phyloP scores from a whole-genome alignment of 2,888 invertebrate genomes.

The Stegana nigrithorax region DNA sequence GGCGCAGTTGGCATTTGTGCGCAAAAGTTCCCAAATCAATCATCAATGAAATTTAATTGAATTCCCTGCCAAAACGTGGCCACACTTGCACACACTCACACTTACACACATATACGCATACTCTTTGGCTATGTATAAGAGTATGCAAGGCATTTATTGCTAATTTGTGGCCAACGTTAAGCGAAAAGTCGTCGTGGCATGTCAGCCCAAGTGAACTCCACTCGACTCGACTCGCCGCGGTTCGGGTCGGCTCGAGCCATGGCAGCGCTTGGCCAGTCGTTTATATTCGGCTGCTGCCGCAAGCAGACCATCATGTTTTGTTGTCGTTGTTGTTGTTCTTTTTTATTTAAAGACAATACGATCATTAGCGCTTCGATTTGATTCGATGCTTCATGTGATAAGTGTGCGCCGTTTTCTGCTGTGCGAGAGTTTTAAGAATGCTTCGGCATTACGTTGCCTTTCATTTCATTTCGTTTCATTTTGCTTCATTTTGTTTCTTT shows the following conservation, averaged over 20 bases:
- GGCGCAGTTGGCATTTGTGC: background rate
- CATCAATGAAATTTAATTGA: constrained; percentile 60
- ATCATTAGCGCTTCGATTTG: constrained; percentile 7
- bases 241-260: too few species aligned
- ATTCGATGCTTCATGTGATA: background rate
- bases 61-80: constrained; percentile 30
- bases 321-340: background rate
- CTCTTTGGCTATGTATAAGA: too few species aligned
- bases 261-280: too few species aligned
- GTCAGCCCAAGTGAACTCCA: background rate
- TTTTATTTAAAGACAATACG: background rate
- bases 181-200: background rate
- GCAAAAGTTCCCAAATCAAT: constrained; percentile 44
- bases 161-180: background rate
- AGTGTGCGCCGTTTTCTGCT: too few species aligned
- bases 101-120: too few species aligned
- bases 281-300: too few species aligned
- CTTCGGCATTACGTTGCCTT: too few species aligned
- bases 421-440: too few species aligned
- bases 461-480: background rate
- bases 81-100: too few species aligned
- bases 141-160: too few species aligned
- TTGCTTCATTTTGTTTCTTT: background rate
- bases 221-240: background rate
- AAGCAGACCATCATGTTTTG: background rate